Conservation (phyloP, 2,888 invertebrate species). For the Epistrophe eligans region DNA sequence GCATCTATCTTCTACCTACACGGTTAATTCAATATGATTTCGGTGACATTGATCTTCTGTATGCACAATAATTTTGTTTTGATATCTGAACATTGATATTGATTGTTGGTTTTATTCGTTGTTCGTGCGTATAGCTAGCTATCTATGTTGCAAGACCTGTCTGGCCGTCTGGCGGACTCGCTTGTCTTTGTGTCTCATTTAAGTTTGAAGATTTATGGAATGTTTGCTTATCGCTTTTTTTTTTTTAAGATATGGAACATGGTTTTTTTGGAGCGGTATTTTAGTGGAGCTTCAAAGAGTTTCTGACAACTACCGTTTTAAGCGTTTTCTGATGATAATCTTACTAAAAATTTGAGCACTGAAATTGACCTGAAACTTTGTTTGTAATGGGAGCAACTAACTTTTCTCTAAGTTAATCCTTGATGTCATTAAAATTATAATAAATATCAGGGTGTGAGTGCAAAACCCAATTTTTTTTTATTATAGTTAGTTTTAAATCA, state of each 20-base stretch:
- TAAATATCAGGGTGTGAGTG: too few relatives aligned
- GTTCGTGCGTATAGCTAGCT: not conserved
- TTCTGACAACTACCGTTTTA: not conserved
- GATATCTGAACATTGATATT: constrained; percentile 30
- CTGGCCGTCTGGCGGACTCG: not conserved
- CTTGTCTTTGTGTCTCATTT: not conserved
- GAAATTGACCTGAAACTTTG: not conserved
- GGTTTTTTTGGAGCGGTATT: not conserved
- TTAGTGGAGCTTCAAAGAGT: not conserved
- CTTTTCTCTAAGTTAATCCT: too few relatives aligned
- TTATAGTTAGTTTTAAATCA: too few relatives aligned
- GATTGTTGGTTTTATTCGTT: constrained; percentile 38
- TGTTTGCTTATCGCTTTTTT: not conserved
- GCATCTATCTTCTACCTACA: constrained; percentile 25
- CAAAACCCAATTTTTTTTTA: too few relatives aligned
- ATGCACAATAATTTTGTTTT: constrained; percentile 35
- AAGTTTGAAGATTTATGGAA: constrained; percentile 9
- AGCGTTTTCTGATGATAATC: not conserved
- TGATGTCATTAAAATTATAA: too few relatives aligned
- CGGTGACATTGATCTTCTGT: constrained; percentile 57
- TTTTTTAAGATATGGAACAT: not conserved
- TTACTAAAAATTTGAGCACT: not conserved
- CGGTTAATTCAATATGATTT: constrained; percentile 30
- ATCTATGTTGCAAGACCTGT: constrained; percentile 24
- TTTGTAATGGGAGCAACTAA: not conserved